Conservation (phyloP, 2,888 invertebrate genomes). For the Thereva unica region DNA sequence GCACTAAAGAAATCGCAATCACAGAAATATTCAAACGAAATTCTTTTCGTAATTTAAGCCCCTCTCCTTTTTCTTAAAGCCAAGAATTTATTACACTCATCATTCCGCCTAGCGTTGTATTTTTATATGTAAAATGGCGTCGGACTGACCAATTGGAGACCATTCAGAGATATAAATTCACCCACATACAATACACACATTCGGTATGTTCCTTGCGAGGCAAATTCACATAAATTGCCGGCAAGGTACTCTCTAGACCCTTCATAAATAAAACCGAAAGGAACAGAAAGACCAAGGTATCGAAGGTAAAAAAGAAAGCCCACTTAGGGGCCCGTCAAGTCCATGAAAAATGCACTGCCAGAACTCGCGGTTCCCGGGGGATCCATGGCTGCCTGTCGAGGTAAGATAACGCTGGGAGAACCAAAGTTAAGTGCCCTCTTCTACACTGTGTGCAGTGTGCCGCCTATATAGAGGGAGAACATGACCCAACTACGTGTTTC, state of each 20-base stretch:
- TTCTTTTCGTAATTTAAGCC: too few relatives aligned
- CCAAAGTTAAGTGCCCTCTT: conserved; percentile 15
- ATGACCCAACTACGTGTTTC: not conserved
- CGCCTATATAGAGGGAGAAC: not conserved
- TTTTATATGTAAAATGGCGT: conserved; percentile 13
- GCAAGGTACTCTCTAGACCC: conserved; percentile 17
- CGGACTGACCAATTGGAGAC: conserved; percentile 24
- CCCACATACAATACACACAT: conserved; percentile 12
- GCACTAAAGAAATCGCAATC: too few relatives aligned
- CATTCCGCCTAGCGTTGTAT: not conserved
- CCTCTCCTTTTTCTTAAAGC: not conserved
- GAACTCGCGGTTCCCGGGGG: conserved; percentile 10
- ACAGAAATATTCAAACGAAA: too few relatives aligned
- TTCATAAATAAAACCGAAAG: conserved; percentile 18
- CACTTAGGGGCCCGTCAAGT: conserved; percentile 4
- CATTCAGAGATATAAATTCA: conserved; percentile 23
- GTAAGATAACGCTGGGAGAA: conserved; percentile 7
- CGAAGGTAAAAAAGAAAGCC: conserved; percentile 12
- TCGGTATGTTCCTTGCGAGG: conserved; percentile 5
- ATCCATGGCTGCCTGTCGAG: not conserved
- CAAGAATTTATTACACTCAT: conserved; percentile 2
- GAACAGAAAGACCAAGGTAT: conserved; percentile 12
- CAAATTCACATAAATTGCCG: conserved; percentile 27
- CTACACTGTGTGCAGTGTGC: not conserved
- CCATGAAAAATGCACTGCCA: conserved; percentile 24